Conservation (phyloP, 2,797 vertebrate genomes). For the Prionace glauca region DNA sequence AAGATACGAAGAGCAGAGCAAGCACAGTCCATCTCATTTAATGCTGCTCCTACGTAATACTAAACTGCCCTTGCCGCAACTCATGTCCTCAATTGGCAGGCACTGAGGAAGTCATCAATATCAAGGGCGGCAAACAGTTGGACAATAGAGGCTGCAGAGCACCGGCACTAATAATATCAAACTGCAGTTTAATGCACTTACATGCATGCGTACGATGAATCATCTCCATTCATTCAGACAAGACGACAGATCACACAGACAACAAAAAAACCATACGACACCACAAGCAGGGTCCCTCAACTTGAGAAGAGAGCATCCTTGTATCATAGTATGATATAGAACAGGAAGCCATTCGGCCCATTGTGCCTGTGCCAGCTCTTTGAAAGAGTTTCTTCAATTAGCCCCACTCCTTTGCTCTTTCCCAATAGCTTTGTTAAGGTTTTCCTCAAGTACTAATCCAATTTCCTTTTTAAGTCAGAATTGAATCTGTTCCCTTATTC, state of each 20-base stretch:
- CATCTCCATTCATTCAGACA: not conserved
- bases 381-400: not conserved
- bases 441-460: not conserved
- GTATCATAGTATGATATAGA: not conserved
- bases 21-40: not conserved
- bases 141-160: conserved; percentile 2
- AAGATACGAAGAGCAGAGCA: not conserved
- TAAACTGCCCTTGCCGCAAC: not conserved
- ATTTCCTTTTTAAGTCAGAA: not conserved
- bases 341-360: not conserved
- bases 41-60: not conserved
- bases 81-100: conserved; percentile 21
- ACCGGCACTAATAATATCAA: not conserved
- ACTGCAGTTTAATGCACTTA: not conserved
- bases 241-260: not conserved
- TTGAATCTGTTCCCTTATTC: not conserved
- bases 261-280: not conserved
- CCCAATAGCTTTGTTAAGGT: not conserved
- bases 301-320: not conserved
- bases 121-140: not conserved
- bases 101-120: conserved; percentile 30
- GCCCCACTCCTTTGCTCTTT: not conserved
- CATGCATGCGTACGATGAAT: not conserved
- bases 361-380: not conserved
- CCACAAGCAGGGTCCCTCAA: not conserved